Conservation (phyloP, 2,113 vertebrate genomes). For the Dunckerocampus dactyliophorus region DNA sequence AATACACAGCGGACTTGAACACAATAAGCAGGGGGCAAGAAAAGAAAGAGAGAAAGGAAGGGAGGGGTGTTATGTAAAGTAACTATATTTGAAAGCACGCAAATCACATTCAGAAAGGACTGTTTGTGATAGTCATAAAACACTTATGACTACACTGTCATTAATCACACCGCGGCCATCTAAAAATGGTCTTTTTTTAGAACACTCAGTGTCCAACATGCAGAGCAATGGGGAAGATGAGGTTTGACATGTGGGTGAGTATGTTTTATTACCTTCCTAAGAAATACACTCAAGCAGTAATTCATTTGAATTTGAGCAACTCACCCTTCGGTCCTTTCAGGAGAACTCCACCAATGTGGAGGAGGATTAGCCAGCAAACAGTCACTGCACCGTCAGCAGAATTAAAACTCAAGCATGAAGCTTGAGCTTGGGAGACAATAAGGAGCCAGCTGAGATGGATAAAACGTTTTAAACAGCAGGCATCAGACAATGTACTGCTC, state of each 20-base stretch:
- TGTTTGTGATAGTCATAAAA: not conserved
- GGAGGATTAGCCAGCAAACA: slow-evolving; percentile 36
- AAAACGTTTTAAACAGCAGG: too few species aligned
- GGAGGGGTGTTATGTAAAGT: not conserved
- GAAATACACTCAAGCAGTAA: slow-evolving; percentile 19
- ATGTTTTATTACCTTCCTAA: slow-evolving; percentile 11
- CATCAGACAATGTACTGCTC: too few species aligned
- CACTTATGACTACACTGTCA: not conserved
- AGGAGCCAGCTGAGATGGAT: too few species aligned
- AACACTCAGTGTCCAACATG: not conserved
- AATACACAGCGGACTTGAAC: slow-evolving; percentile 14
- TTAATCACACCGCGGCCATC: not conserved
- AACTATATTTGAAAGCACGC: slow-evolving; percentile 6
- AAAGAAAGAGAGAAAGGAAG: not conserved
- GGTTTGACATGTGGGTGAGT: slow-evolving; percentile 9
- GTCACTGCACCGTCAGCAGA: slow-evolving; percentile 37
- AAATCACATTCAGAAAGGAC: slow-evolving; percentile 16
- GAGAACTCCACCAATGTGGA: slow-evolving; percentile 42
- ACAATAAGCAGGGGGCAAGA: not conserved
- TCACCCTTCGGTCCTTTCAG: slow-evolving; percentile 35
- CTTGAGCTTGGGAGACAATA: too few species aligned
- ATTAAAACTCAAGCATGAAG: slow-evolving; percentile 17
- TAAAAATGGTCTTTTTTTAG: not conserved
- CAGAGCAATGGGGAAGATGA: not conserved
- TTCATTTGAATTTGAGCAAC: slow-evolving; percentile 40